These are phyloP conservation scores for Nowickia ferox DNA, from an alignment of 2,888 invertebrate genomes.

Conservation along the genomic window DNA sequence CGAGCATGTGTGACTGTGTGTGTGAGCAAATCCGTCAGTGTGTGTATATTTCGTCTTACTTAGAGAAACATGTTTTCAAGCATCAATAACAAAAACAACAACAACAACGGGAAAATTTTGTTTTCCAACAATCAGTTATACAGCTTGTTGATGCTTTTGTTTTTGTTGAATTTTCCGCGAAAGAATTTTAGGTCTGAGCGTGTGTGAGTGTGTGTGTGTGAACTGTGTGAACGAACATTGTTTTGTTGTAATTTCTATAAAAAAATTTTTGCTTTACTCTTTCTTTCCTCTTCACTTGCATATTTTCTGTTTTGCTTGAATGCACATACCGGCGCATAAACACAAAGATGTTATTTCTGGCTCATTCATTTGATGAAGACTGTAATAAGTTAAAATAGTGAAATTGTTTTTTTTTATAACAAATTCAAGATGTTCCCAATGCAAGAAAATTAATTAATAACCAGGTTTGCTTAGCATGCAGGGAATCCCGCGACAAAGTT, in stretches of 20 bases:
- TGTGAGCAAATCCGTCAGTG: neutral
- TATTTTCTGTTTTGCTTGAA: neutral
- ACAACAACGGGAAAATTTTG: slow-evolving; percentile 11
- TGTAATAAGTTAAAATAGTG: neutral
- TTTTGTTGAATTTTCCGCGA: slow-evolving; percentile 9
- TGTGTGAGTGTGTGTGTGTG: neutral
- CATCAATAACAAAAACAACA: slow-evolving; percentile 32
- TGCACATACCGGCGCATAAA: neutral
- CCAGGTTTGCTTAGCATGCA: too few species aligned
- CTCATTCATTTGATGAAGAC: slow-evolving; percentile 16
- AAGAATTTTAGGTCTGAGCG: neutral
- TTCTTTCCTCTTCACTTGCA: neutral
- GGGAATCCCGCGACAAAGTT: too few species aligned
- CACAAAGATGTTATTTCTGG: slow-evolving; percentile 27
- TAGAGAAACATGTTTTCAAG: neutral
- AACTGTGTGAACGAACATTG: slow-evolving; percentile 4
- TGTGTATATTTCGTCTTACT: neutral
- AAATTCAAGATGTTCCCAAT: neutral
- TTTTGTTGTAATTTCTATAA: slow-evolving; percentile 27
- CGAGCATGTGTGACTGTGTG: neutral
- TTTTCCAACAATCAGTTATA: slow-evolving; percentile 33
- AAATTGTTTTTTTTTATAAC: too few species aligned
- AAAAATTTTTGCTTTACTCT: slow-evolving; percentile 4
- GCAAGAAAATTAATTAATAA: too few species aligned
- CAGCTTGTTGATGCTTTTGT: slow-evolving; percentile 46